phyloP scores from a whole-genome alignment of 2,797 vertebrate genomes.

The Triplophysa bombifrons region DNA sequence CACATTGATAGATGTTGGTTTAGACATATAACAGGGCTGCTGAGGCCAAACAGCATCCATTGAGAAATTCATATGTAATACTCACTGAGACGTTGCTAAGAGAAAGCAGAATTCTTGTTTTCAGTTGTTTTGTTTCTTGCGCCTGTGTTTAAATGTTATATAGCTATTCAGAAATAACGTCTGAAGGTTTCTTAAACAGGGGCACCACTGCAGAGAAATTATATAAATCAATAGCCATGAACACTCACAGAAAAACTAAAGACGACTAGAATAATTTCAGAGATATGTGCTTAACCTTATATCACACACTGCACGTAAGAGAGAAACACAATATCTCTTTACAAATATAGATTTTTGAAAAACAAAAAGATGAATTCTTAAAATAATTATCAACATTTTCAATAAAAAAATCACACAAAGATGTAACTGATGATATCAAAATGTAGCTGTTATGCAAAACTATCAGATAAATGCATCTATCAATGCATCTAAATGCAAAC shows the following conservation, averaged over 20 bases:
- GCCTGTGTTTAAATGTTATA: neutral
- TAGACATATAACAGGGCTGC: neutral
- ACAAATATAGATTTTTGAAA: neutral
- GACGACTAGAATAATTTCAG: neutral
- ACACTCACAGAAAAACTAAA: neutral
- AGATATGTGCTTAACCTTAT: neutral
- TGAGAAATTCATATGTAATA: neutral
- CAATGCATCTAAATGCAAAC: too few relatives aligned
- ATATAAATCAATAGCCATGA: neutral
- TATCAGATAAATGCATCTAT: too few relatives aligned
- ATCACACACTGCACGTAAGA: neutral
- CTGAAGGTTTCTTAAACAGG: neutral
- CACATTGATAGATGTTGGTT: neutral
- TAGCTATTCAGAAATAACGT: neutral
- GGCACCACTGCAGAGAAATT: neutral
- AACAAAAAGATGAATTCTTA: neutral
- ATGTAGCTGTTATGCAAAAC: too few relatives aligned
- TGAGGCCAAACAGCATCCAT: neutral
- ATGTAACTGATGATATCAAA: too few relatives aligned
- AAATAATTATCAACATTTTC: too few relatives aligned
- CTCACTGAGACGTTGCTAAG: neutral
- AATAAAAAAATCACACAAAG: neutral
- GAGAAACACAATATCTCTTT: neutral
- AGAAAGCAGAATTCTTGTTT: neutral
- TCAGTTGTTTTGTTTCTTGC: neutral